phyloP scores from a whole-genome alignment of 1,140 invertebrate genomes.

The Oreohelix idahoensis region DNA sequence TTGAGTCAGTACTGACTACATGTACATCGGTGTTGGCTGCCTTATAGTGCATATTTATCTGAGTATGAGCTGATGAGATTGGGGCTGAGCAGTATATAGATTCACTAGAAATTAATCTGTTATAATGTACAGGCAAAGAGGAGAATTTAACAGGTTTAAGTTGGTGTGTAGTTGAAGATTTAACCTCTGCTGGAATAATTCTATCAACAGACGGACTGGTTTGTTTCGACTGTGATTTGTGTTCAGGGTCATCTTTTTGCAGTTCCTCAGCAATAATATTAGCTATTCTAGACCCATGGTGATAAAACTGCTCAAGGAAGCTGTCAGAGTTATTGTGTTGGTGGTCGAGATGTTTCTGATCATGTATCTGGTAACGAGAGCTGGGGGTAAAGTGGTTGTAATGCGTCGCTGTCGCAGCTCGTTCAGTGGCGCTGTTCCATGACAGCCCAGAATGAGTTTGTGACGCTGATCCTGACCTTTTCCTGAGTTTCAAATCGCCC shows the following conservation, averaged over 20 bases:
- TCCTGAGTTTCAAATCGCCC: background rate
- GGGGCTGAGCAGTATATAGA: background rate
- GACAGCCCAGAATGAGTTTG: background rate
- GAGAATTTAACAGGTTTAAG: background rate
- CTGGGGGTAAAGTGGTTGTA: background rate
- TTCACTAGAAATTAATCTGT: background rate
- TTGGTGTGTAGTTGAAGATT: background rate
- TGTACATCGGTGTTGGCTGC: background rate
- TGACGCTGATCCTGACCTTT: background rate
- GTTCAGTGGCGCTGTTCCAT: background rate
- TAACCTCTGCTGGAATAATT: background rate
- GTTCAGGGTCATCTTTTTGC: conserved; percentile 6
- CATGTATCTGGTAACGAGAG: background rate
- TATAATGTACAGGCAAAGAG: background rate
- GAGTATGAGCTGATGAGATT: background rate
- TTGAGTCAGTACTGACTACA: background rate
- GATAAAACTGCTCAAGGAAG: background rate
- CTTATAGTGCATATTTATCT: background rate
- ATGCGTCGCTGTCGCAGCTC: background rate
- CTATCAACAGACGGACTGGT: background rate
- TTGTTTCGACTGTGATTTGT: background rate
- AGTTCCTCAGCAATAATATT: conserved; percentile 28
- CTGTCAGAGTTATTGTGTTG: background rate
- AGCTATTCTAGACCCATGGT: conserved; percentile 17
- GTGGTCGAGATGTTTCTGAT: background rate